These are phyloP conservation scores for Corbicula japonica DNA, from an alignment of 2,888 invertebrate species.

Conservation along the genomic window DNA sequence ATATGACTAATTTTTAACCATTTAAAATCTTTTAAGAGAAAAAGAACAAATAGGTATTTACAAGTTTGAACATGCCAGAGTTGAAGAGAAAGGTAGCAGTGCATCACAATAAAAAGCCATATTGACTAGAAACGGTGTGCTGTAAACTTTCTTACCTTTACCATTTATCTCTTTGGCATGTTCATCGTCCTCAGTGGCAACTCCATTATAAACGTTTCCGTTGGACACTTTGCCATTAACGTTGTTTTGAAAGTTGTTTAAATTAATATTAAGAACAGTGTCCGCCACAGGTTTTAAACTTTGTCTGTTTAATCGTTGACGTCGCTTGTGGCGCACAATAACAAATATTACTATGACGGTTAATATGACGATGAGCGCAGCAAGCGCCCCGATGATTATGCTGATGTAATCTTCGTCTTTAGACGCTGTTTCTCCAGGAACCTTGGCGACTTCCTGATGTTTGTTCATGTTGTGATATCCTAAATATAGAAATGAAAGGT, in stretches of 20 bases:
- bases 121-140: neutral
- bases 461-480: neutral
- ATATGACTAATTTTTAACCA: too few relatives aligned
- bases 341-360: constrained; percentile 91
- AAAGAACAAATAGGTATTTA: too few relatives aligned
- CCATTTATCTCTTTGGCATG: constrained; percentile 79
- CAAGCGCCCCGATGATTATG: constrained; percentile 88
- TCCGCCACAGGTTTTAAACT: constrained; percentile 79
- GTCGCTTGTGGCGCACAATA: constrained; percentile 86
- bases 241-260: constrained; percentile 88
- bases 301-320: constrained; percentile 80
- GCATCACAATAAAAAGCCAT: constrained; percentile 21
- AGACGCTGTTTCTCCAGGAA: constrained; percentile 54
- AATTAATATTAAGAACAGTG: constrained; percentile 89
- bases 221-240: constrained; percentile 85
- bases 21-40: too few relatives aligned
- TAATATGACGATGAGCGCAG: constrained; percentile 90
- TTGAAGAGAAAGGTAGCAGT: too few relatives aligned
- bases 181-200: constrained; percentile 85
- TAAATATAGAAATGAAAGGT: too few relatives aligned
- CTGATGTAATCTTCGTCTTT: constrained; percentile 81
- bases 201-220: constrained; percentile 87
- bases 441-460: constrained; percentile 18
- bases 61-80: too few relatives aligned
- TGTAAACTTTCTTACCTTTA: constrained; percentile 67